phyloP scores from a whole-genome alignment of 2,888 invertebrate genomes.

The Halictus ligatus region DNA sequence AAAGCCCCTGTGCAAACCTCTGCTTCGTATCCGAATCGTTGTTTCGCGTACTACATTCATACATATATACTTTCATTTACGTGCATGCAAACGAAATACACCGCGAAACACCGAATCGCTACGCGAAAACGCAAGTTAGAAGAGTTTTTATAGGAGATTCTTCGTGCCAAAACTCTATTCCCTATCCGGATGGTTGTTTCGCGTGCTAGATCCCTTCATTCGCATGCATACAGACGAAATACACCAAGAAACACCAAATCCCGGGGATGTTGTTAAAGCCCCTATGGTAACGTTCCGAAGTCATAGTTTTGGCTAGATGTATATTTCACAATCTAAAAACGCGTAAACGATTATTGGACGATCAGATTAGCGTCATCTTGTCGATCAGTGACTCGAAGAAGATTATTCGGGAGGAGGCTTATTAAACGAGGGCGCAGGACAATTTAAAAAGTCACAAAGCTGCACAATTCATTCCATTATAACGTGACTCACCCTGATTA shows the following conservation, averaged over 20 bases:
- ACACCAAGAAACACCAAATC: too few species aligned
- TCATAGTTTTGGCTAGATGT: not conserved
- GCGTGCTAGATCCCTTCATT: too few species aligned
- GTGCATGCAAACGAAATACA: too few species aligned
- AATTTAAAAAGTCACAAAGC: conserved; percentile 58
- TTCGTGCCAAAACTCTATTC: too few species aligned
- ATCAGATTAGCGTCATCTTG: conserved; percentile 18
- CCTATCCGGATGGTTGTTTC: too few species aligned
- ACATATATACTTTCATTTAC: too few species aligned
- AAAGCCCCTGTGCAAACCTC: not conserved
- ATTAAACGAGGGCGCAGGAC: conserved; percentile 42
- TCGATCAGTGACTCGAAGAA: conserved; percentile 23
- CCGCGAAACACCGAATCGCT: too few species aligned
- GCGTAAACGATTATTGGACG: not conserved
- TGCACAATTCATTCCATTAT: conserved; percentile 53
- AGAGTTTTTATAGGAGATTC: too few species aligned
- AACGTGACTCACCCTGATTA: conserved; percentile 74
- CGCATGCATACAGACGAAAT: too few species aligned
- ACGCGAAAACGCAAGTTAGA: too few species aligned
- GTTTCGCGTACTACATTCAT: too few species aligned
- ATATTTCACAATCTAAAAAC: not conserved
- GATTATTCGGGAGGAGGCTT: conserved; percentile 31
- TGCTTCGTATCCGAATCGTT: too few species aligned
- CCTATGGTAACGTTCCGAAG: not conserved
- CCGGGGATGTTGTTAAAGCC: not conserved